These are phyloP conservation scores for Channa argus DNA, from an alignment of 2,113 vertebrate genomes.

Conservation along the genomic window DNA sequence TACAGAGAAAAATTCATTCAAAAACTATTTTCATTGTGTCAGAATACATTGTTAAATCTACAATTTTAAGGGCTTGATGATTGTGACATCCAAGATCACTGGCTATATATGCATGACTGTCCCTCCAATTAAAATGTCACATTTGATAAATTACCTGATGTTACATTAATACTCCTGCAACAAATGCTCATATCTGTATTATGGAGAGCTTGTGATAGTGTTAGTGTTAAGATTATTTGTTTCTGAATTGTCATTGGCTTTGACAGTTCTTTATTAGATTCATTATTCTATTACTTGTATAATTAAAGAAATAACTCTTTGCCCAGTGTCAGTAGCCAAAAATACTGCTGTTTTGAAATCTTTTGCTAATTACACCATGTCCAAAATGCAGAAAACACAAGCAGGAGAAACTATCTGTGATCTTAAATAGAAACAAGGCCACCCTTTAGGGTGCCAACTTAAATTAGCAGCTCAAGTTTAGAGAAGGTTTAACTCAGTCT, in stretches of 20 bases:
- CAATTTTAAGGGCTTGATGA: too few species aligned
- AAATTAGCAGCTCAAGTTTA: slow-evolving; percentile 10
- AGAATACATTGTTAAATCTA: too few species aligned
- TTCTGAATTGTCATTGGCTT: not conserved
- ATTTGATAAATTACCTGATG: too few species aligned
- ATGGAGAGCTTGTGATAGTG: not conserved
- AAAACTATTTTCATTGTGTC: too few species aligned
- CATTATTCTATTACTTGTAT: not conserved
- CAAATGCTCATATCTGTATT: not conserved
- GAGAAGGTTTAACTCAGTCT: slow-evolving; percentile 3
- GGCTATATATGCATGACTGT: too few species aligned
- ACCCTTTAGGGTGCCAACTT: not conserved
- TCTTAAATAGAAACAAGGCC: not conserved
- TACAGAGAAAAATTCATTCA: too few species aligned
- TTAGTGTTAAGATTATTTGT: not conserved
- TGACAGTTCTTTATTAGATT: not conserved
- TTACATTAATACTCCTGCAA: too few species aligned
- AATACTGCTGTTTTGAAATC: not conserved
- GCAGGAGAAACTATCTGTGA: not conserved
- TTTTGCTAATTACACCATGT: not conserved
- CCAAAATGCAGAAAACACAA: not conserved
- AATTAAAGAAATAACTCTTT: too few species aligned
- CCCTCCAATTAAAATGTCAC: too few species aligned
- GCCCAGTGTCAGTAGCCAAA: too few species aligned
- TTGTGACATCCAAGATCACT: too few species aligned